phyloP scores from a whole-genome alignment of 2,888 invertebrate genomes.

The Notocelia uddmanniana region DNA sequence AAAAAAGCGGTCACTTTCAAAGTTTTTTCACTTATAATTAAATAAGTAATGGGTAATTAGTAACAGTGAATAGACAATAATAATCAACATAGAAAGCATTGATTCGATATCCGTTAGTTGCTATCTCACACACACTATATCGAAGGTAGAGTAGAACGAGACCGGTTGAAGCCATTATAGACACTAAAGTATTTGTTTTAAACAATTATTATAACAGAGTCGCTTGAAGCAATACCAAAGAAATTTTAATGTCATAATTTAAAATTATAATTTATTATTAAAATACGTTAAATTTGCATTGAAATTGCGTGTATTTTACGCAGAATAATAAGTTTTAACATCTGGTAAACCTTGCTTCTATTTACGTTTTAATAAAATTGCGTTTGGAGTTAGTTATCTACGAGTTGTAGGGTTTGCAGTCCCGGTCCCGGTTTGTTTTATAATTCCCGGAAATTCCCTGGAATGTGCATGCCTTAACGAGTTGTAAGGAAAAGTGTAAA shows the following conservation, averaged over 20 bases:
- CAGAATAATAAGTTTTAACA: background rate
- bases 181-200: background rate
- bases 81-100: too few relatives aligned
- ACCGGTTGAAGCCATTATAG: background rate
- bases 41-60: too few relatives aligned
- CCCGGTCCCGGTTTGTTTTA: too few relatives aligned
- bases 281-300: constrained; percentile 15
- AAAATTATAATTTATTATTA: constrained; percentile 10
- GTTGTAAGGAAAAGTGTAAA: too few relatives aligned
- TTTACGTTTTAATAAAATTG: background rate
- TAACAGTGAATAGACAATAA: too few relatives aligned
- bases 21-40: too few relatives aligned
- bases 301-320: background rate
- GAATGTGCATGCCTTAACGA: too few relatives aligned
- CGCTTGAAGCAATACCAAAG: background rate
- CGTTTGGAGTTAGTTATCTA: too few relatives aligned
- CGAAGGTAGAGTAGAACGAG: background rate
- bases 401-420: too few relatives aligned
- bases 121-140: background rate
- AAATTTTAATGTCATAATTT: constrained; percentile 4
- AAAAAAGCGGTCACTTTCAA: too few relatives aligned
- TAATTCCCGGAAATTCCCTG: too few relatives aligned
- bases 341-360: background rate
- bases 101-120: background rate
- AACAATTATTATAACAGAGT: background rate